These are phyloP conservation scores for Cebidichthys violaceus DNA, from an alignment of 2,113 vertebrate genomes.

Conservation along the genomic window DNA sequence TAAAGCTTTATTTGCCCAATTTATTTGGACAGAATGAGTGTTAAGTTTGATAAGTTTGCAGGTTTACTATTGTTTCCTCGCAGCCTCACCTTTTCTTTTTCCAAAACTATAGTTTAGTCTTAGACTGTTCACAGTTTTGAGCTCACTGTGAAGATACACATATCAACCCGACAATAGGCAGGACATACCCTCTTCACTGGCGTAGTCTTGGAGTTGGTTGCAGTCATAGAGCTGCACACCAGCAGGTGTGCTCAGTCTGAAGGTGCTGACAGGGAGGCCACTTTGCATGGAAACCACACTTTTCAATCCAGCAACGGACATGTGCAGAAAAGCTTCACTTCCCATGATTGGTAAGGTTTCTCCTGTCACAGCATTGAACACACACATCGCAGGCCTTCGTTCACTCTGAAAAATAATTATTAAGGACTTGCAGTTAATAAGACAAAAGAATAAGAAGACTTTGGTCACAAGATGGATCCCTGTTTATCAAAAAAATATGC, in stretches of 20 bases:
- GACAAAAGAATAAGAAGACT: background rate
- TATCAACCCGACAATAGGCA: background rate
- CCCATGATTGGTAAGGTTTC: slow-evolving; percentile 79
- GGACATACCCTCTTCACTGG: slow-evolving; percentile 72
- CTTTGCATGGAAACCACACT: slow-evolving; percentile 76
- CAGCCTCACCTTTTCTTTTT: too few species aligned
- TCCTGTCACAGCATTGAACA: slow-evolving; percentile 83
- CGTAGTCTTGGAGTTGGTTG: slow-evolving; percentile 81
- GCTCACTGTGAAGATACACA: background rate
- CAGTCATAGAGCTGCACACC: slow-evolving; percentile 84
- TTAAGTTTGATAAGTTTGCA: too few species aligned
- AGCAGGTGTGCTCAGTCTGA: slow-evolving; percentile 77
- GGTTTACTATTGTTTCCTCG: too few species aligned
- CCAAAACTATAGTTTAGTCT: too few species aligned
- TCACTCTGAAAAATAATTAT: slow-evolving; percentile 75
- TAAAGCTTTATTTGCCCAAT: too few species aligned
- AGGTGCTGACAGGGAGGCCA: slow-evolving; percentile 82
- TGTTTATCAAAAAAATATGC: background rate
- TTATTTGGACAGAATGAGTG: too few species aligned
- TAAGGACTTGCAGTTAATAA: background rate
- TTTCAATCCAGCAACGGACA: slow-evolving; percentile 79
- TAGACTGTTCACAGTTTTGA: background rate
- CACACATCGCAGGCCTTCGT: slow-evolving; percentile 75
- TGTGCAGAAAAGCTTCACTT: slow-evolving; percentile 62
- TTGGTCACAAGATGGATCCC: background rate